Base-by-base conservation (phyloP, 2,113 vertebrate species). In the Bettongia penicillata region DNA sequence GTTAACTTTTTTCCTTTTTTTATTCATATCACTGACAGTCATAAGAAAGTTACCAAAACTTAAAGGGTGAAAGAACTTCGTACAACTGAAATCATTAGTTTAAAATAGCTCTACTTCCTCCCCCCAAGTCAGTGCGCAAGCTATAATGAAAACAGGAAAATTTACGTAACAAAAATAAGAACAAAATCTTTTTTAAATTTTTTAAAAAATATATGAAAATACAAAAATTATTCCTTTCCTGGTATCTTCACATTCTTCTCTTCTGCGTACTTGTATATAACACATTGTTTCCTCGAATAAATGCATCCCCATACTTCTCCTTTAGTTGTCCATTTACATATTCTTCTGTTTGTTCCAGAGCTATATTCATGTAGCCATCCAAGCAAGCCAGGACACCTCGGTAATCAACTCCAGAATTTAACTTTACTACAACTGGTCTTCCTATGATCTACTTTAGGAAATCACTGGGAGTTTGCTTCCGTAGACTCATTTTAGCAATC, bases 201-300 rank as follows among this genome's bases (percentile, higher is more conserved):
- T n/a, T 96, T 97, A 97, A 96, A 95, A 98, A 97, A 97, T 96
- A 97, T 95, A 89, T 93, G 95, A 90, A 2, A 57, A 55, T 97
- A 95, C 92, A 97, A 97, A 98, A 50, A 92, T 91, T 89, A 48
- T 31, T 53, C 48, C 52, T 77, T 93, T 97, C 89, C 49, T 22
- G 93, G 77, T 28, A 91, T 97, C 97, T 97, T 99, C 99, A 99
- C 98, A 99, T 99, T 98, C 99, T 99, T 97, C 99, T 99, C 99
- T 99, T 99, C 99, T 99, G 99, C 57, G 99, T 99, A 98, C 99
- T 99, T 98, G 99, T 99, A 98, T 99, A 99, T 91, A 99, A 98
- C 96, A 99, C 99, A n/a, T n/a, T n/a, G n/a, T n/a, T n/a, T n/a
- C n/a, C n/a, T n/a, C n/a, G n/a, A n/a, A n/a, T n/a, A n/a, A n/a